Evolutionary conservation across 2,797 vertebrate genomes (phyloP), one percentile per base, ranked within the genome.

Genomic region (Todus mexicanus): DNA sequence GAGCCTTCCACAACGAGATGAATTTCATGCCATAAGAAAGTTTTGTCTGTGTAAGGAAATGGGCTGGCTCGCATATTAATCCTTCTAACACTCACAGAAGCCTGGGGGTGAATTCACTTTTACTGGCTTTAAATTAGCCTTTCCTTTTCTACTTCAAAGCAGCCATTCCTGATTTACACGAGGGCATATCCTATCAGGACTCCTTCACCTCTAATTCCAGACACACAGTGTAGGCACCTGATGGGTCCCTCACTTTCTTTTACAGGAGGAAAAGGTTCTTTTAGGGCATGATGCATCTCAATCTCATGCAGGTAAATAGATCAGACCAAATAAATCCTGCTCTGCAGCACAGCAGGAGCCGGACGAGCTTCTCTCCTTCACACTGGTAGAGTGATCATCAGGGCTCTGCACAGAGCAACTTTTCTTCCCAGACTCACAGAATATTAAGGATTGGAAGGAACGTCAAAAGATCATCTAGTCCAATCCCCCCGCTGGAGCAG

Each of bases 361-460:
- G 0, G 38, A 79, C 0, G 0, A 73, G 15, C 51, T 87, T 38
- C 54, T 76, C 48, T 48, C n/a, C 12, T 38, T 84, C n/a, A 50
- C 8, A 5, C 3, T 53, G 23, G 7, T 1, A 0, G 42, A 75
- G 26, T 25, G 10, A 54, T 27, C 18, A 25, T 0, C 2, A 0
- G 21, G 13, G 47, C 13, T 66, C 45, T 59, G 22, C 23, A 33
- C 7, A 11, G 38, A 68, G 47, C 29, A 35, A 56, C 3, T 22
- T 71, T 37, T n/a, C n/a, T n/a, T n/a, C n/a, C n/a, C n/a, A n/a
- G n/a, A n/a, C n/a, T n/a, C n/a, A n/a, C n/a, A n/a, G n/a, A n/a
- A n/a, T n/a, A n/a, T n/a, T n/a, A n/a, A n/a, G n/a, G n/a, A n/a
- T n/a, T n/a, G n/a, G n/a, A n/a, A n/a, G n/a, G n/a, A n/a, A n/a